Percentiles rank a stretch among this genome's conserved stretches.
These are phyloP conservation scores for Fulica atra DNA, from an alignment of 2,113 vertebrate genomes.

Conservation along the genomic window DNA sequence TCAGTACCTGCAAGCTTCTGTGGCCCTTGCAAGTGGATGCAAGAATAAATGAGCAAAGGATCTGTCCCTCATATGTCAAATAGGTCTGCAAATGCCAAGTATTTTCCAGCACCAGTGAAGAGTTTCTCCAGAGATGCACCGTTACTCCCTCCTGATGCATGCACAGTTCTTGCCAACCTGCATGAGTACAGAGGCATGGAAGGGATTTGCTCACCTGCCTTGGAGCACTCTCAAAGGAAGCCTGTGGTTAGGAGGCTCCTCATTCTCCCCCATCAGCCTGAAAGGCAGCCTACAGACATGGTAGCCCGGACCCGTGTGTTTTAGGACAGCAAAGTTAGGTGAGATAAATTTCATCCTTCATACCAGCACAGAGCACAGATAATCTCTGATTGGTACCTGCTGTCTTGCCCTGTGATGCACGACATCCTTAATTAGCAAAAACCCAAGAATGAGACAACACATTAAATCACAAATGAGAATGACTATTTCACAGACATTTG, in stretches of 20 bases:
- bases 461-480: background rate
- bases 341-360: background rate
- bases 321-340: background rate
- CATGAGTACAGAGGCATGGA: background rate
- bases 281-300: background rate
- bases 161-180: background rate
- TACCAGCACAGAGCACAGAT: background rate
- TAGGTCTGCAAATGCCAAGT: background rate
- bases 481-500: background rate
- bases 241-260: background rate
- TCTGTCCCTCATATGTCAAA: background rate
- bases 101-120: background rate
- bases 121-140: background rate
- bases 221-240: background rate
- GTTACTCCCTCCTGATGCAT: background rate
- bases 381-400: background rate
- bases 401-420: background rate
- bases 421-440: background rate
- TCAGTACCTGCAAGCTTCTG: background rate
- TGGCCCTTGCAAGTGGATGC: background rate
- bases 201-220: background rate
- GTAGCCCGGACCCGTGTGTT: background rate
- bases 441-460: background rate
- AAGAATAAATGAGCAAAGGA: background rate
- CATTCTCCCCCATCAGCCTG: background rate